Conservation (phyloP, 2,797 vertebrate species). For the Anabacerthia variegaticeps region DNA sequence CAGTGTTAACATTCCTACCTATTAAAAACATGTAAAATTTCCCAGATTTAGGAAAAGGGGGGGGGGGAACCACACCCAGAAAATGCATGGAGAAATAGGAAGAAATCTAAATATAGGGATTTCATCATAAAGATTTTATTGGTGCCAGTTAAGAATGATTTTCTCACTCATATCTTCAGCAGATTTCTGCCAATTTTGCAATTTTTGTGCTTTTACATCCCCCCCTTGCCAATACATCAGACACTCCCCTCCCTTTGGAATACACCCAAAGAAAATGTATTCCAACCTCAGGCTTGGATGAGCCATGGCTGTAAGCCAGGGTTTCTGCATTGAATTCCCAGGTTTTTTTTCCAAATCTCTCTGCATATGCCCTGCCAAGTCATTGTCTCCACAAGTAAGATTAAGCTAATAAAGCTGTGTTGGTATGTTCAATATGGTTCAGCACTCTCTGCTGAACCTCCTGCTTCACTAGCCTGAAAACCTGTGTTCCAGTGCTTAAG, state of each 20-base stretch:
- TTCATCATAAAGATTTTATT: background rate
- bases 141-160: background rate
- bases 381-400: constrained; percentile 9
- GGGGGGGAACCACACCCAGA: background rate
- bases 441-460: background rate
- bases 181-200: constrained; percentile 24
- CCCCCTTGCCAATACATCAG: background rate
- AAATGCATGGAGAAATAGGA: background rate
- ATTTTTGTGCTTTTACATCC: background rate
- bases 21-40: background rate
- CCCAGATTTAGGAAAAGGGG: background rate
- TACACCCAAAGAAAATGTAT: constrained; percentile 24
- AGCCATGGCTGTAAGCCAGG: constrained; percentile 23
- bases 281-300: background rate
- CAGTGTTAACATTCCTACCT: background rate
- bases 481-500: background rate
- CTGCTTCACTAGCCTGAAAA: background rate
- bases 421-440: background rate
- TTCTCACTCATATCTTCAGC: background rate
- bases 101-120: background rate
- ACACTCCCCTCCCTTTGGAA: constrained; percentile 20
- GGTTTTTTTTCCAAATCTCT: background rate
- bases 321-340: constrained; percentile 6
- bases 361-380: background rate
- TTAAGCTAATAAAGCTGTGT: background rate